phyloP scores from a whole-genome alignment of 2,797 vertebrate species.

The Melanotaenia nigrans region DNA sequence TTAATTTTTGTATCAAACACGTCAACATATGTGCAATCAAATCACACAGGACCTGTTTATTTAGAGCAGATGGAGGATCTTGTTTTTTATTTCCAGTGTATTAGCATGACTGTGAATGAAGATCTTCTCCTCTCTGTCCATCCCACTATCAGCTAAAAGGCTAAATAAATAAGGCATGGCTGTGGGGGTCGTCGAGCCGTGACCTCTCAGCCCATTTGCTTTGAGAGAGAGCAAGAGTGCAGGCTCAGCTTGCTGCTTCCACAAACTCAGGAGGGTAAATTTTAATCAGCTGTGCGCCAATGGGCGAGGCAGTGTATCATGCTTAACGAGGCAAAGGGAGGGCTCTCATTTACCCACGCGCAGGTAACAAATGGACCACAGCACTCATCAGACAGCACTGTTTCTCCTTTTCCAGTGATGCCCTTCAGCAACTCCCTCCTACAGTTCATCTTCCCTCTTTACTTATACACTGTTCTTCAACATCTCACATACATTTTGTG shows the following conservation, averaged over 20 bases:
- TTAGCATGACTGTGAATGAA: conserved; percentile 30
- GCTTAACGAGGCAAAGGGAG: conserved; percentile 79
- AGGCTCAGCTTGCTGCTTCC: conserved; percentile 58
- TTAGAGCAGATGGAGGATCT: neutral
- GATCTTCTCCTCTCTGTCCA: conserved; percentile 19
- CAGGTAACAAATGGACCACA: conserved; percentile 75
- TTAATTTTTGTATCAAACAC: neutral
- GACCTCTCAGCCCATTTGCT: conserved; percentile 74
- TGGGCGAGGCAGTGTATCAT: conserved; percentile 71
- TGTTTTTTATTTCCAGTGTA: neutral
- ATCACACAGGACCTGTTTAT: neutral
- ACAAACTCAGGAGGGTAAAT: conserved; percentile 66
- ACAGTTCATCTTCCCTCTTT: neutral
- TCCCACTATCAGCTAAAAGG: conserved; percentile 44
- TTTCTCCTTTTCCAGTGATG: conserved; percentile 35
- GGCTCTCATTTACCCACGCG: conserved; percentile 69
- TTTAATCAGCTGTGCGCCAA: conserved; percentile 75
- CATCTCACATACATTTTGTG: conserved; percentile 2
- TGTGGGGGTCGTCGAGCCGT: conserved; percentile 57
- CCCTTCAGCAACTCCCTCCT: conserved; percentile 36
- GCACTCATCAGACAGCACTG: conserved; percentile 41
- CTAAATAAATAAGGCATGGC: conserved; percentile 75
- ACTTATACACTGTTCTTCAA: conserved; percentile 22
- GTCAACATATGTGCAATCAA: conserved; percentile 6
- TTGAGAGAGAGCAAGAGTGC: conserved; percentile 55